Conservation (phyloP, 2,113 vertebrate genomes). For the Butorides virescens region DNA sequence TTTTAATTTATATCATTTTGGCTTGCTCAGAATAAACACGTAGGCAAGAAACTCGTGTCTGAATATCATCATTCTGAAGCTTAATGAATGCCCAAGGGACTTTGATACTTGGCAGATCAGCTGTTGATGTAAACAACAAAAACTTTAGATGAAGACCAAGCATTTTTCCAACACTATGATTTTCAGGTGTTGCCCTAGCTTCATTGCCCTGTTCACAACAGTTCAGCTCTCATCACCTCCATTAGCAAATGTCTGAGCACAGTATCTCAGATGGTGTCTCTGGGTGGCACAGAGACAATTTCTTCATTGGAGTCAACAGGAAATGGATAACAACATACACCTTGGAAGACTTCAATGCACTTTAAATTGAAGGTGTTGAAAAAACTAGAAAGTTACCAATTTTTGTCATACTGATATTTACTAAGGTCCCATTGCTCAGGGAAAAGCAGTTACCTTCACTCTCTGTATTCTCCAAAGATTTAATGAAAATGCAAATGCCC, state of each 20-base stretch:
- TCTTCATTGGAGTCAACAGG: neutral
- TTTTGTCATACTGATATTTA: neutral
- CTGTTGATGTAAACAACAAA: neutral
- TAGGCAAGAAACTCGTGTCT: neutral
- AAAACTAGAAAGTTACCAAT: neutral
- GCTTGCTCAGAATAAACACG: neutral
- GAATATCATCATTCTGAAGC: neutral
- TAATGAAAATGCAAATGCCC: neutral
- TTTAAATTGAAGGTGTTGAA: neutral
- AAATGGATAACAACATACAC: neutral
- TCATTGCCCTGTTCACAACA: neutral
- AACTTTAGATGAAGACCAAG: neutral
- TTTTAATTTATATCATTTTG: neutral
- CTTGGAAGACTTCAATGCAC: neutral
- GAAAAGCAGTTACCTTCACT: neutral
- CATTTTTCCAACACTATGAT: neutral
- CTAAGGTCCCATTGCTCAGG: neutral
- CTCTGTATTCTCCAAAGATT: neutral
- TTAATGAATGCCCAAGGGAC: neutral
- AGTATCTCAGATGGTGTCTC: neutral
- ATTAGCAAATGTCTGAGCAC: neutral
- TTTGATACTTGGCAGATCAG: neutral
- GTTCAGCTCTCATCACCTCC: neutral
- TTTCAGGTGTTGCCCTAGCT: neutral
- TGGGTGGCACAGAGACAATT: neutral